phyloP scores from a whole-genome alignment of 2,888 invertebrate species.

The Sphaerophoria rueppellii region DNA sequence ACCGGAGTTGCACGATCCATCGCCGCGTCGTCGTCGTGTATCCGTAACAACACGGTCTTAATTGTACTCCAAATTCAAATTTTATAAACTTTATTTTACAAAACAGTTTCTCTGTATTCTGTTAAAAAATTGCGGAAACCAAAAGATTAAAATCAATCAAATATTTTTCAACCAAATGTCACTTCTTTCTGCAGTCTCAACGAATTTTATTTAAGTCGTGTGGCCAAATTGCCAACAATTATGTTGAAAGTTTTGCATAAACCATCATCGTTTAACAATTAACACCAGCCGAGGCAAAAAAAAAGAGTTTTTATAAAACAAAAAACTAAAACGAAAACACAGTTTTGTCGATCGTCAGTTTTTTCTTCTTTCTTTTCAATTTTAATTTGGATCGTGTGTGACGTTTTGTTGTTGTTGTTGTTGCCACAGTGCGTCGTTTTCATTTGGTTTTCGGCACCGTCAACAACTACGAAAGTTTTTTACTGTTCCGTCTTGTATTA shows the following conservation, averaged over 20 bases:
- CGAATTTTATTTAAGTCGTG: constrained; percentile 1
- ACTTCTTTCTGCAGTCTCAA: constrained; percentile 32
- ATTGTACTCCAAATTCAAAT: constrained; percentile 39
- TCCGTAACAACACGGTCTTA: constrained; percentile 1
- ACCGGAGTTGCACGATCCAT: constrained; percentile 44
- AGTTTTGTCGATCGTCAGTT: constrained; percentile 57
- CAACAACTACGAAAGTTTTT: constrained; percentile 46
- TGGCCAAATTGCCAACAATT: constrained; percentile 42
- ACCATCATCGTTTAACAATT: constrained; percentile 44
- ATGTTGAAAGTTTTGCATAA: constrained; percentile 65
- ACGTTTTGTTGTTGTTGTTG: constrained; percentile 17
- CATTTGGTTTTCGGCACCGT: not conserved
- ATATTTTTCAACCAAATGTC: not conserved
- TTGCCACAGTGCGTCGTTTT: not conserved
- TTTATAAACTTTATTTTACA: not conserved
- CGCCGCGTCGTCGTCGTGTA: not conserved
- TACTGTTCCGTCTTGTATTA: constrained; percentile 3
- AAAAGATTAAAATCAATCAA: constrained; percentile 8
- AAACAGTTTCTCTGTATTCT: constrained; percentile 35
- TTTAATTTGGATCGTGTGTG: constrained; percentile 63
- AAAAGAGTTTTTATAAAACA: constrained; percentile 20
- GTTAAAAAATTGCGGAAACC: not conserved
- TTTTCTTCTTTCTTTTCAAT: constrained; percentile 12
- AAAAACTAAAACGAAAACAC: constrained; percentile 17
- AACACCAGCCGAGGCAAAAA: not conserved